Evolutionary conservation across 1,140 invertebrate genomes (phyloP).

Genomic region (Scaptomyza montana): DNA sequence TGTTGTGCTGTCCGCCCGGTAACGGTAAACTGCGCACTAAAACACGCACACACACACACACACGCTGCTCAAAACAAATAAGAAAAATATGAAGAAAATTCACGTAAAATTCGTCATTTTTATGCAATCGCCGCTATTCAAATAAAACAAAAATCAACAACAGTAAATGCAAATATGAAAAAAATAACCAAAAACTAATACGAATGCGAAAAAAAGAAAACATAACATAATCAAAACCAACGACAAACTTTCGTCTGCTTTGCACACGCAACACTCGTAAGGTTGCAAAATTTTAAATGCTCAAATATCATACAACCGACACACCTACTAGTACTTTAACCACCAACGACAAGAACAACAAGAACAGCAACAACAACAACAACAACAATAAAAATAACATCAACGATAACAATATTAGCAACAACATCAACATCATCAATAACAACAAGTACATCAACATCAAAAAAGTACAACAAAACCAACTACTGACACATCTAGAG

Average conservation of each 20-base stretch:
- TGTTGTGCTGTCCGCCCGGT: constrained; percentile 26
- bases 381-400: constrained; percentile 26
- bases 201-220: neutral
- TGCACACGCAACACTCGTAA: constrained; percentile 62
- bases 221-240: neutral
- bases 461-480: constrained; percentile 27
- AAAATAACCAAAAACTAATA: constrained; percentile 6
- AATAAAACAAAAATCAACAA: constrained; percentile 20
- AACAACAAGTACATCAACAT: constrained; percentile 14
- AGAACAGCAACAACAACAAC: constrained; percentile 44
- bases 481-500: constrained; percentile 66
- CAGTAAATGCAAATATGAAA: neutral
- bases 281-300: constrained; percentile 50
- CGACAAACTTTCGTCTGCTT: constrained; percentile 44
- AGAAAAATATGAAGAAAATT: too few relatives aligned
- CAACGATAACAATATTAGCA: constrained; percentile 39
- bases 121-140: constrained; percentile 36
- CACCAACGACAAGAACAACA: constrained; percentile 45
- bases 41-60: constrained; percentile 9
- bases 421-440: constrained; percentile 18
- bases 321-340: constrained; percentile 8
- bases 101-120: constrained; percentile 29
- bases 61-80: constrained; percentile 16
- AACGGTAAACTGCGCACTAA: constrained; percentile 33
- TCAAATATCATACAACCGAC: constrained; percentile 43